Conservation (phyloP, 2,888 invertebrate species). For the Prosopocoilus inquinatus region DNA sequence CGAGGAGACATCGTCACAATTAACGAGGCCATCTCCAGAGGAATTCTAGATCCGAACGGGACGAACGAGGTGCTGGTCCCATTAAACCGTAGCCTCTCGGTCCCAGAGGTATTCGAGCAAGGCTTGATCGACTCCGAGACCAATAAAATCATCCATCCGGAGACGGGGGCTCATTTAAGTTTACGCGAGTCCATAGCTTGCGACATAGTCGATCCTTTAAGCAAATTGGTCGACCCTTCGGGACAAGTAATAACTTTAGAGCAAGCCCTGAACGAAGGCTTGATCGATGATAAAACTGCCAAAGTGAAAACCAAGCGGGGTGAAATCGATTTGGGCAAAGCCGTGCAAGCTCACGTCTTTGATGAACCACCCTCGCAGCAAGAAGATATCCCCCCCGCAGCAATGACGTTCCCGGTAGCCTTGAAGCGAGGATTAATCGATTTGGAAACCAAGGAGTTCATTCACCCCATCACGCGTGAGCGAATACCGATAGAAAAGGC, state of each 20-base stretch:
- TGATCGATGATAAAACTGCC: constrained; percentile 70
- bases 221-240: constrained; percentile 63
- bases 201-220: constrained; percentile 82
- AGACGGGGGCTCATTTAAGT: constrained; percentile 75
- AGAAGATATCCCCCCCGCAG: constrained; percentile 71
- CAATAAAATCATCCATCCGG: constrained; percentile 81
- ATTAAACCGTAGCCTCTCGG: constrained; percentile 73
- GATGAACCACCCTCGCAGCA: constrained; percentile 26
- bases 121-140: constrained; percentile 76
- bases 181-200: constrained; percentile 82
- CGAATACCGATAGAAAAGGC: constrained; percentile 66
- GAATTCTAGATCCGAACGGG: constrained; percentile 75
- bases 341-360: constrained; percentile 50
- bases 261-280: constrained; percentile 70
- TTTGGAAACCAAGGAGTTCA: constrained; percentile 62
- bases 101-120: constrained; percentile 81
- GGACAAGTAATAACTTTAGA: constrained; percentile 69
- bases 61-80: constrained; percentile 77
- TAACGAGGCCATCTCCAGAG: constrained; percentile 78
- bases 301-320: constrained; percentile 63
- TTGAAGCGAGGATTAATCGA: constrained; percentile 73
- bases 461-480: constrained; percentile 71
- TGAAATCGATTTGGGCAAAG: constrained; percentile 65
- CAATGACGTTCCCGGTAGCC: constrained; percentile 80
- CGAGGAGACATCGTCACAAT: constrained; percentile 78